Evolutionary conservation across 2,113 vertebrate species (phyloP), one percentile per base, ranked within the genome.

Genomic region (Phaetusa simplex): DNA sequence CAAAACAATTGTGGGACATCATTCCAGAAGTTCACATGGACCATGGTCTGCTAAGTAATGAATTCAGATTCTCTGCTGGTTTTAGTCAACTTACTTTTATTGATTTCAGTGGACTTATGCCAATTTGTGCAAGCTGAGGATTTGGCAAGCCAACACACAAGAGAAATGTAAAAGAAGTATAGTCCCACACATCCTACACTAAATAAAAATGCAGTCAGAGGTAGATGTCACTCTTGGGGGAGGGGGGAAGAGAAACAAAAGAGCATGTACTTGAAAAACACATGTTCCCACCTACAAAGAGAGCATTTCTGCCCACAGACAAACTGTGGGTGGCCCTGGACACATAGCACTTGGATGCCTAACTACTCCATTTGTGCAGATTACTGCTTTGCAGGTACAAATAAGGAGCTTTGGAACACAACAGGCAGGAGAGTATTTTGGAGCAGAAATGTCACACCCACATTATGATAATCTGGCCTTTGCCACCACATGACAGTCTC

Each of bases 401-500:
- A 93, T 84, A 86, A 78, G 47, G 76, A 90, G 22, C 43, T 86
- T 61, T 8, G 3, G 42, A 90, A 90, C 64, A 76, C 91, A 95
- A 74, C 50, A 71, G 20, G 77, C 72, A 90, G 73, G 14, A 91
- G n/a, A 71, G 49, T 72, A 92, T 92, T 92, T 95, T 69, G 64
- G 77, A 70, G 65, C 58, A 95, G 80, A 92, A 95, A 45, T 27
- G 11, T 82, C 66, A 93, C 90, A 91, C 88, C 94, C 92, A 96
- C 91, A 27, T 65, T 92, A 95, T 86, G 83, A 88, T 95, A 95
- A 97, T 94, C 72, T 88, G 72, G 83, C 69, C 95, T 89, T 87
- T 95, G 86, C 50, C 73, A 95, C 91, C 73, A 69, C 91, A 87
- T 84, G 86, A 93, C 72, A 95, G 56, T 91, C 72, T 95, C 61